Evolutionary conservation across 1,140 invertebrate species (phyloP).

Genomic region (Heliconius nattereri): DNA sequence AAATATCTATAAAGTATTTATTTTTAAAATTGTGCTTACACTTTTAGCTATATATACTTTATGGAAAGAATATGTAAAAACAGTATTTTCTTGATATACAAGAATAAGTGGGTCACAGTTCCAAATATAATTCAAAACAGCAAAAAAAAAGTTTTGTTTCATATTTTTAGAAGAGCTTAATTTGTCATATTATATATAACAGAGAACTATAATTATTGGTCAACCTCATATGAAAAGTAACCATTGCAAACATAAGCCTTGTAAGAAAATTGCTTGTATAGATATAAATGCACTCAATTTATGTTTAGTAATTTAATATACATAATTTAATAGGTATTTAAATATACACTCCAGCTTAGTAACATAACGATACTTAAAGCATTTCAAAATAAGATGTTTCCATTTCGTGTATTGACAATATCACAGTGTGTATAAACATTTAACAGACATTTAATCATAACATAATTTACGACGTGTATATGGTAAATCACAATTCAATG

Average conservation of each 20-base stretch:
- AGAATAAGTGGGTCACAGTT: constrained; percentile 3
- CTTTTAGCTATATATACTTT: background rate
- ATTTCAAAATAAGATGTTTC: constrained; percentile 7
- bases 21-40: background rate
- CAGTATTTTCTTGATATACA: background rate
- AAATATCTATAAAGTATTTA: background rate
- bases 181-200: background rate
- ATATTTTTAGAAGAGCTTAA: background rate
- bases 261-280: background rate
- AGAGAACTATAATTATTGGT: background rate
- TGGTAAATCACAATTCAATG: constrained; percentile 11
- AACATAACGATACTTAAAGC: background rate
- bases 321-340: background rate
- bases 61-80: background rate
- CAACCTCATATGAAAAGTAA: background rate
- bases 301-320: too few species aligned
- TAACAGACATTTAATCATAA: constrained; percentile 20
- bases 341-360: background rate
- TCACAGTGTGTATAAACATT: constrained; percentile 21
- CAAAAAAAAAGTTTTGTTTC: background rate
- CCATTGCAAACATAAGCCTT: background rate
- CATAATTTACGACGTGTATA: constrained; percentile 24
- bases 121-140: background rate
- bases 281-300: background rate
- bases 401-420: constrained; percentile 6